Evolutionary conservation across 2,888 invertebrate genomes (phyloP).

Genomic region (Lycia hirtaria): DNA sequence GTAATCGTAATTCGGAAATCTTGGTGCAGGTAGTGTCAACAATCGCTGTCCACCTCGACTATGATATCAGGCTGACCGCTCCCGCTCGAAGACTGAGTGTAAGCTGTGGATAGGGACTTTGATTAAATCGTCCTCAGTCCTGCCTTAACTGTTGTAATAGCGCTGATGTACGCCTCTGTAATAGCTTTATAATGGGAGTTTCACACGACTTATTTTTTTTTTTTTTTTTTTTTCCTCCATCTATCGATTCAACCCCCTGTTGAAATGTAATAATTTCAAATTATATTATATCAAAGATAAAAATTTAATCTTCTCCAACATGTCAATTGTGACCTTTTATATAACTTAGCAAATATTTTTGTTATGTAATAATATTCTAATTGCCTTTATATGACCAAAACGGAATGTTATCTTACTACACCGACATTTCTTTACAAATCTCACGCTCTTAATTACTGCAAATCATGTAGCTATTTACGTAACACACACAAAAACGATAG

Average conservation of each 20-base stretch:
- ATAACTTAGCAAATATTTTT: neutral
- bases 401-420: conserved; percentile 20
- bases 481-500: conserved; percentile 18
- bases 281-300: too few species aligned
- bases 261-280: too few species aligned
- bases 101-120: conserved; percentile 18
- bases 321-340: neutral
- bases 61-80: too few species aligned
- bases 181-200: conserved; percentile 21
- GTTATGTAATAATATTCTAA: neutral
- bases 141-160: conserved; percentile 22
- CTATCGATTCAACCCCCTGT: too few species aligned
- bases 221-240: too few species aligned
- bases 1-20: too few species aligned
- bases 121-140: conserved; percentile 24
- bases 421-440: conserved; percentile 34
- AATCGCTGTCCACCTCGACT: too few species aligned
- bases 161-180: conserved; percentile 19
- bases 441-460: conserved; percentile 37
- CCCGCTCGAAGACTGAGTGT: too few species aligned
- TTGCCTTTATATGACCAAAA: neutral
- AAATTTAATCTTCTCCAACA: neutral
- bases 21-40: too few species aligned
- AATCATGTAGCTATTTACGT: conserved; percentile 22
- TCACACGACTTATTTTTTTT: conserved; percentile 17